Conservation (phyloP, 2,888 invertebrate genomes). For the Camptogramma bilineatum region DNA sequence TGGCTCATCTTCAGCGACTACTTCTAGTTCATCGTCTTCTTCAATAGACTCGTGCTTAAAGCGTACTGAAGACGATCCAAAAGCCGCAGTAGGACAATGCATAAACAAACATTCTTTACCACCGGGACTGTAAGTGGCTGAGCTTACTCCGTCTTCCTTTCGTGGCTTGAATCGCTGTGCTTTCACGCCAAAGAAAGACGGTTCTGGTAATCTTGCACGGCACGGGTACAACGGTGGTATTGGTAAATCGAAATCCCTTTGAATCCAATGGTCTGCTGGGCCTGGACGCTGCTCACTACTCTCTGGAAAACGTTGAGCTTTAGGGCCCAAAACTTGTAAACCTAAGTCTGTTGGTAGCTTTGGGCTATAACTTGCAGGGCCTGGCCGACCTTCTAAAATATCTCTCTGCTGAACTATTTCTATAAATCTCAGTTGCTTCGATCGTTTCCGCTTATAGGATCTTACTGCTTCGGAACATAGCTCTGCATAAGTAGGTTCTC, state of each 20-base stretch:
- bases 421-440: slow-evolving; percentile 69
- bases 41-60: slow-evolving; percentile 57
- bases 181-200: slow-evolving; percentile 66
- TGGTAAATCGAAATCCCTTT: slow-evolving; percentile 65
- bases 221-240: slow-evolving; percentile 49
- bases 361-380: slow-evolving; percentile 67
- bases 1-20: slow-evolving; percentile 17
- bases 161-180: slow-evolving; percentile 60
- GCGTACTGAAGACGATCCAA: slow-evolving; percentile 61
- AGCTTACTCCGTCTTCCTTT: slow-evolving; percentile 63
- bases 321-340: slow-evolving; percentile 58
- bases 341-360: slow-evolving; percentile 53
- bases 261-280: slow-evolving; percentile 64
- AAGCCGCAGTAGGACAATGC: slow-evolving; percentile 60
- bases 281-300: slow-evolving; percentile 58
- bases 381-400: slow-evolving; percentile 61
- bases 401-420: slow-evolving; percentile 67
- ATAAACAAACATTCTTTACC: slow-evolving; percentile 50
- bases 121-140: slow-evolving; percentile 60
- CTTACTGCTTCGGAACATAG: slow-evolving; percentile 66
- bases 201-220: slow-evolving; percentile 58
- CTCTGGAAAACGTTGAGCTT: slow-evolving; percentile 57
- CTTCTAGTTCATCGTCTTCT: slow-evolving; percentile 44
- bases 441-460: slow-evolving; percentile 59
- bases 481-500: slow-evolving; percentile 46